phyloP scores from a whole-genome alignment of 2,888 invertebrate genomes.

The Metacarcinus magister region DNA sequence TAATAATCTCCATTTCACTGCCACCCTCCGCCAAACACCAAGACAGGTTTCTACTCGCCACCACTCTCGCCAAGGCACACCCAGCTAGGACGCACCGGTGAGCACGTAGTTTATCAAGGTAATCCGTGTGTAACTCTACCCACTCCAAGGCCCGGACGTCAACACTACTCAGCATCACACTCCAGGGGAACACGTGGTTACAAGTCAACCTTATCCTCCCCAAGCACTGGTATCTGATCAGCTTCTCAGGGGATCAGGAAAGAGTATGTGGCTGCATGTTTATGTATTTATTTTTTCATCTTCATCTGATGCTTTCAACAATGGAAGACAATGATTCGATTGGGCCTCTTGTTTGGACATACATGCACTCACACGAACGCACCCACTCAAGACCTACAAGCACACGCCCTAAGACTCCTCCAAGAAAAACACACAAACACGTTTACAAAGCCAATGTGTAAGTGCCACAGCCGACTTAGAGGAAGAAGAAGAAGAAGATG shows the following conservation, averaged over 20 bases:
- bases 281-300: neutral
- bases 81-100: neutral
- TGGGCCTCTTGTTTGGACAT: neutral
- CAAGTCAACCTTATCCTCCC: neutral
- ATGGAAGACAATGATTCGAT: neutral
- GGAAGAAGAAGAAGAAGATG: no score
- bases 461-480: no score
- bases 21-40: neutral
- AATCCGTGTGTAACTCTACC: neutral
- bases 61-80: slow-evolving; percentile 3
- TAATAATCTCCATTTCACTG: slow-evolving; percentile 14
- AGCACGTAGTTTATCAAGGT: slow-evolving; percentile 32
- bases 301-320: neutral
- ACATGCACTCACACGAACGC: neutral
- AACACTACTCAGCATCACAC: slow-evolving; percentile 6
- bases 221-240: neutral
- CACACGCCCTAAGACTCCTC: neutral
- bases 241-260: neutral
- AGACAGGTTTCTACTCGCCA: neutral
- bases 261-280: neutral
- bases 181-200: neutral
- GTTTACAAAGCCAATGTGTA: neutral
- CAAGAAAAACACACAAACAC: no score
- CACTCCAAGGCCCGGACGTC: neutral
- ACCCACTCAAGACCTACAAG: neutral